Evolutionary conservation across 2,888 invertebrate genomes (phyloP), one percentile per base, ranked within the genome.

Genomic region (Dorcus parallelipipedus): DNA sequence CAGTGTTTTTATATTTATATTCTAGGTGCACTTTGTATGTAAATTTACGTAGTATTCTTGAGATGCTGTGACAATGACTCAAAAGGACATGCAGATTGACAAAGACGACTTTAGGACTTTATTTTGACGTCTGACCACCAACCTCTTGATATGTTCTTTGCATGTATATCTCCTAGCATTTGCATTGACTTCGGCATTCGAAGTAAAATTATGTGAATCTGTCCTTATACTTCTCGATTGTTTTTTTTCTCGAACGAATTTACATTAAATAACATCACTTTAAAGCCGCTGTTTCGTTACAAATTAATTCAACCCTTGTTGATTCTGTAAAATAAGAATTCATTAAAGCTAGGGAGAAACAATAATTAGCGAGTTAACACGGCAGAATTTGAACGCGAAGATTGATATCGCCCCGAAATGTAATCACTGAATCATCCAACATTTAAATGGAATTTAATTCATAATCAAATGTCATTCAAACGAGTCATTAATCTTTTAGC

Each of bases 371-470:
- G 39, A 47, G 45, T 56, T 47, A 56, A 51, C 56, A 56, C 47
- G 43, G 50, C 51, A 40, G 51, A 51, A 47, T 45, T 50, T 38
- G 38, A 56, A 38, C 58, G 49, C 23, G 51, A 56, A 58, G 58
- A 62, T 60, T 60, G 58, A 61, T 61, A 55, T 63, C 49, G 41
- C 40, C 52, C 53, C 48, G 58, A 64, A 62, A 51, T 53, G 55
- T 62, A 59, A 61, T 61, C 57, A 54, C 56, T 59, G 56, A 56
- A 56, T 57, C 60, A 60, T 52, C 58, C 60, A 59, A 52, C 60
- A 56, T 67, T 67, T 64, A 67, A 68, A 66, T 65, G 58, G 66
- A 67, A 68, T 70, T 67, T 66, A 68, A 69, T 69, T 69, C 68
- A 67, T 64, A 68, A 67, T 67, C 69, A 67, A 67, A 66, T 65